Evolutionary conservation across 2,888 invertebrate species (phyloP), one percentile per base, ranked within the genome.

Genomic region (Lasioglossum lativentre): DNA sequence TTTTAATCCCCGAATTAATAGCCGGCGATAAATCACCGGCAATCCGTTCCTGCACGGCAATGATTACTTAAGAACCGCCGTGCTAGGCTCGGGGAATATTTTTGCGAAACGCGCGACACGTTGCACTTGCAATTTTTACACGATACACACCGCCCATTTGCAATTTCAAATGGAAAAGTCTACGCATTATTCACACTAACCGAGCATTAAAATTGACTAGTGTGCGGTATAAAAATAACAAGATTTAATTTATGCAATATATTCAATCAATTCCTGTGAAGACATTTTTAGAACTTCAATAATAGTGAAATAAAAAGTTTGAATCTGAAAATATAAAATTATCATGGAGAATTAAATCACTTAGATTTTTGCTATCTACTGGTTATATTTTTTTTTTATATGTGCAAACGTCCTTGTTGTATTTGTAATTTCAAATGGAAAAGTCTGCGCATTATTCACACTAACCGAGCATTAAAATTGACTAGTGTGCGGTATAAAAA

Each of bases 1-100:
- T 45, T 63, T 70, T 70, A 52, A 16, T 66, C 16, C 47, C 42
- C 19, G 40, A 75, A 59, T 59, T 71, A 83, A 71, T 66, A 71
- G 38, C 30, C 27, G 30, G 56, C 16, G 38, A 42, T 40, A 75
- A 66, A 66, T 47, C 66, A 52, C 27, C 52, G 27, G 14, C 19
- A 40, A 30, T 27, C 14, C 47, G 70, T 47, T 34, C 72, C 45
- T 34, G 40, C 47, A 38, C 38, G 34, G 47, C 68, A 76, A 68
- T 10, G 68, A 38, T 77, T 76, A 76, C 63, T 76, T 68, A 77
- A 76, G 38, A 68, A 68, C 38, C 23, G 23, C 38, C 1, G 34
- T 3, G 38, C 23, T 4, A 4, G 34, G 23, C 38, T 19, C 23
- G 38, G 23, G 8, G 23, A 52, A 52, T 23, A 52, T 23, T 56